phyloP scores from a whole-genome alignment of 2,797 vertebrate species.

The Molossus alvarezi region DNA sequence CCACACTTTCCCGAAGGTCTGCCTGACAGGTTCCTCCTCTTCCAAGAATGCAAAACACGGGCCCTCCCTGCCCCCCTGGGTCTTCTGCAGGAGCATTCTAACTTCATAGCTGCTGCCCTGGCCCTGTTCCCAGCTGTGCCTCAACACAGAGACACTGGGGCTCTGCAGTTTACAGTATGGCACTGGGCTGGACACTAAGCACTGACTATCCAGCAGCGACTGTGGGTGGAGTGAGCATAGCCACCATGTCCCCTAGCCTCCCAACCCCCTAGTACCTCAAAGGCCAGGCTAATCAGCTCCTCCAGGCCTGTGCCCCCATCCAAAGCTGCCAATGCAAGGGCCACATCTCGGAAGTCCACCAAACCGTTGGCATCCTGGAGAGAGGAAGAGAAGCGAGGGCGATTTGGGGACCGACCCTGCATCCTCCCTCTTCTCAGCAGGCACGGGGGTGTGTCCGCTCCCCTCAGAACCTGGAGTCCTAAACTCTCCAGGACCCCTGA shows the following conservation, averaged over 20 bases:
- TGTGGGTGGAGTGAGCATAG: not conserved
- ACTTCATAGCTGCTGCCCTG: not conserved
- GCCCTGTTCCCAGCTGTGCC: not conserved
- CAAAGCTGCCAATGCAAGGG: constrained; percentile 90
- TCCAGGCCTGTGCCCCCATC: constrained; percentile 89
- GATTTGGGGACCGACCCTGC: not conserved
- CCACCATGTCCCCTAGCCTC: accelerated
- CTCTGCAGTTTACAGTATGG: not conserved
- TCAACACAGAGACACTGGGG: not conserved
- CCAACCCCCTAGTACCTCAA: constrained; percentile 85
- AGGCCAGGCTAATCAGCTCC: constrained; percentile 91
- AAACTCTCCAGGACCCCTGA: not conserved
- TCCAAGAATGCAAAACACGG: not conserved
- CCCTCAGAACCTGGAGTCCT: not conserved
- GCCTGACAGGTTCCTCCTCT: not conserved
- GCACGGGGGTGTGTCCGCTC: not conserved
- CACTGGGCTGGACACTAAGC: not conserved
- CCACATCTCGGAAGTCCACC: constrained; percentile 92
- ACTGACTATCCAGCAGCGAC: not conserved
- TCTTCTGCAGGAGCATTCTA: not conserved
- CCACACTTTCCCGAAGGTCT: not conserved
- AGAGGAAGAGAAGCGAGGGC: constrained; percentile 15
- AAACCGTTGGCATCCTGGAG: constrained; percentile 85
- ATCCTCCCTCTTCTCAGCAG: not conserved
- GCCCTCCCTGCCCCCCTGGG: not conserved